These are phyloP conservation scores for Sinelater perroti DNA, from an alignment of 2,888 invertebrate genomes.

Conservation along the genomic window DNA sequence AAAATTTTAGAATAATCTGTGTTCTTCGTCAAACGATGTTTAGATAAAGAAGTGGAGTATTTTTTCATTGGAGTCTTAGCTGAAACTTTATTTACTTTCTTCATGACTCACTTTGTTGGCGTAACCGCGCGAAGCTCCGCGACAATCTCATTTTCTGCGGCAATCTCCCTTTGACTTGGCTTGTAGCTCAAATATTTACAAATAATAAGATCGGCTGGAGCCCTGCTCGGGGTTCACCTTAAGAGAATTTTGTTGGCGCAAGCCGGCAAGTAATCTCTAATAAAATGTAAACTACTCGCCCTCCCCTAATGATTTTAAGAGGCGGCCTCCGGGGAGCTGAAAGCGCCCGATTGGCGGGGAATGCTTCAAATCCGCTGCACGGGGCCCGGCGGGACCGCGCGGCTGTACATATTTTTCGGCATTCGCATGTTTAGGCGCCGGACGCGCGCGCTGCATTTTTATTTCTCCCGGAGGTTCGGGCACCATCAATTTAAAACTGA, in stretches of 20 bases:
- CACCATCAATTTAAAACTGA: conserved; percentile 29
- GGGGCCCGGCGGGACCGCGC: conserved; percentile 10
- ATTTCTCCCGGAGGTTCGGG: conserved; percentile 23
- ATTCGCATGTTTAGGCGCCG: conserved; percentile 9
- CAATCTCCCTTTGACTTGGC: neutral
- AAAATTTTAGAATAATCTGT: too few relatives aligned
- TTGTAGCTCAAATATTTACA: conserved; percentile 3
- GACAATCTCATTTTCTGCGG: neutral
- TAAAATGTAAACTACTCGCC: conserved; percentile 27
- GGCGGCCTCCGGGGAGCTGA: conserved; percentile 7
- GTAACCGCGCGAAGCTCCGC: too few relatives aligned
- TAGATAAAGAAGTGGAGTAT: too few relatives aligned
- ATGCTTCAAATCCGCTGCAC: conserved; percentile 14
- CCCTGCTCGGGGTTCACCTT: conserved; percentile 1
- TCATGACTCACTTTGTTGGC: too few relatives aligned
- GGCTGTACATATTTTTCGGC: conserved; percentile 8
- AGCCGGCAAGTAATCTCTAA: conserved; percentile 21
- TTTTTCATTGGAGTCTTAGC: too few relatives aligned
- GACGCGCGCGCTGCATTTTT: conserved; percentile 14
- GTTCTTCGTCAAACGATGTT: too few relatives aligned
- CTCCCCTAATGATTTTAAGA: conserved; percentile 19
- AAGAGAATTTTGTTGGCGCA: conserved; percentile 1
- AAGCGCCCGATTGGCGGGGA: neutral
- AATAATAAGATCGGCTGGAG: neutral
- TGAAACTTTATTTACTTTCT: too few relatives aligned